Percentiles rank a stretch among this genome's conserved stretches.
phyloP scores from a whole-genome alignment of 2,113 vertebrate species.

The Empidonax traillii region DNA sequence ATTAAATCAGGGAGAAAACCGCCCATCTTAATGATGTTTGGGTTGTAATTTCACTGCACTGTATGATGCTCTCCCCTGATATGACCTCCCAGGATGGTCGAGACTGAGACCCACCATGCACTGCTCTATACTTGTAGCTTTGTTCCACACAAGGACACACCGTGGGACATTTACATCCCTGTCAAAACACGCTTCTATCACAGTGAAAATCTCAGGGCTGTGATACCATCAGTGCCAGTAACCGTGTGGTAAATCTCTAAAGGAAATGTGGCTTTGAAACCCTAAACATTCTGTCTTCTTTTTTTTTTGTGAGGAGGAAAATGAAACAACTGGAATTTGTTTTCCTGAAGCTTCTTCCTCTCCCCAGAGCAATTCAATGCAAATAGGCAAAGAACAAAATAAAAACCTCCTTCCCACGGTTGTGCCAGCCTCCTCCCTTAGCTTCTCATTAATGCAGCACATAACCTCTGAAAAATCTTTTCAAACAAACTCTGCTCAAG shows the following conservation, averaged over 20 bases:
- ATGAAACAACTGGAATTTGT: conserved; percentile 17
- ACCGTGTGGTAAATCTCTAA: neutral
- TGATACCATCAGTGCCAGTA: neutral
- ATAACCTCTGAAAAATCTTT: conserved; percentile 2
- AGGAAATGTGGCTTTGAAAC: conserved; percentile 5
- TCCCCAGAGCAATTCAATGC: conserved; percentile 25
- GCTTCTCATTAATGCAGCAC: conserved; percentile 23
- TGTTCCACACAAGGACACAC: neutral
- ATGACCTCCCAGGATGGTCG: neutral
- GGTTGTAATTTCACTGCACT: neutral
- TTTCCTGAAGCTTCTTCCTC: conserved; percentile 22
- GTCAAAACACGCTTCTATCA: neutral
- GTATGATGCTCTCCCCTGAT: neutral
- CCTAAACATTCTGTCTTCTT: neutral
- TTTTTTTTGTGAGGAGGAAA: neutral
- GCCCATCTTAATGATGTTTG: neutral
- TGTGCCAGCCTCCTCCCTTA: neutral
- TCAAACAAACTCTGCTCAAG: neutral
- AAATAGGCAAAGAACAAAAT: conserved; percentile 39
- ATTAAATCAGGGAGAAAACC: neutral
- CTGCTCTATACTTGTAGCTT: neutral
- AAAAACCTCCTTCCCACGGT: conserved; percentile 4
- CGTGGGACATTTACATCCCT: neutral
- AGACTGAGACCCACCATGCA: neutral
- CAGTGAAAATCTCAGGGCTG: neutral